Evolutionary conservation across 1,140 invertebrate species (phyloP), one percentile per base, ranked within the genome.

Genomic region (Geopemphigus sp.): DNA sequence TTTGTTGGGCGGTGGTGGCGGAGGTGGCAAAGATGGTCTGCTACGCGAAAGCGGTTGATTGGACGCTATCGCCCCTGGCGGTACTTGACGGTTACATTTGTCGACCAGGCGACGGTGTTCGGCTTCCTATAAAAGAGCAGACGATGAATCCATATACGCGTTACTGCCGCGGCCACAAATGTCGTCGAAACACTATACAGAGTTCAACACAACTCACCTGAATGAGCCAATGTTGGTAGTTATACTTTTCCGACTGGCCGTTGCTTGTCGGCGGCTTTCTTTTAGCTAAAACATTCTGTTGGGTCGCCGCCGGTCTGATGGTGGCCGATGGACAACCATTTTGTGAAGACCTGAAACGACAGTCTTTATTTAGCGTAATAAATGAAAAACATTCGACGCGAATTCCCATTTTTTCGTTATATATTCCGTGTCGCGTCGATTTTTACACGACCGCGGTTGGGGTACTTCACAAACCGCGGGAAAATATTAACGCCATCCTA

Each of bases 141-240:
- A n/a, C n/a, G n/a, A n/a, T n/a, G 8, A 12, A 8, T 50, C 11
- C 47, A 50, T 1, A 12, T 50, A 1, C 8, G 12, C 14, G 47
- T 50, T 50, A 14, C 32, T 50, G 11, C 39, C n/a, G n/a, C n/a
- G n/a, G n/a, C n/a, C n/a, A n/a, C n/a, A n/a, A n/a, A n/a, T n/a
- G n/a, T n/a, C n/a, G n/a, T n/a, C n/a, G n/a, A n/a, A n/a, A n/a
- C n/a, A n/a, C n/a, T n/a, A n/a, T n/a, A n/a, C n/a, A n/a, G n/a
- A n/a, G n/a, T n/a, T n/a, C n/a, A n/a, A n/a, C n/a, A 39, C 10
- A 70, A 22, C 82, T 82, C 83, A 92, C 92, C 87, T 93, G 92
- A 84, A 95, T 91, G 10, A 95, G 87, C 94, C 94, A 95, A 84
- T 96, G 94, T 83, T 95, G 92, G 15, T 92, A 93, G 84, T 91